Base-by-base conservation (phyloP, 2,888 invertebrate genomes). In the Entomobrya proxima region DNA sequence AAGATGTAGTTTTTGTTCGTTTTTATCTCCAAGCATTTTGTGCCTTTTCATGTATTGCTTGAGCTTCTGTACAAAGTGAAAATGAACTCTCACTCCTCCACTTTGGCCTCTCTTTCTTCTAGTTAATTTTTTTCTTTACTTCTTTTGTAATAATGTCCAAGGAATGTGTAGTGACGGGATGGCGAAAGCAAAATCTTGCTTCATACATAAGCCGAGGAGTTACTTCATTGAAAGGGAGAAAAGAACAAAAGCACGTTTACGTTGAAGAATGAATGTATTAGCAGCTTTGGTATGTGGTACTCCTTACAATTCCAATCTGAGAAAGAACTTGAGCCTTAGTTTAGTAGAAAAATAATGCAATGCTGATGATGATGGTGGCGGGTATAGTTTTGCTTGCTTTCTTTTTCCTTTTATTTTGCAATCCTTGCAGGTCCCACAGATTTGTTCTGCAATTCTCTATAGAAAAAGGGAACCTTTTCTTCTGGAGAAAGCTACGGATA, bases 51-150 rank as follows among this genome's bases (percentile, higher is more conserved):
- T 64, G 58, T 40, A 32, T 18, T 32, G 47, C 27, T n/a, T n/a
- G n/a, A 50, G 50, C 47, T 52, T 75, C 52, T 52, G 50, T 6
- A 52, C 52, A 75, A 75, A 75, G 74, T 52, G 74, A 75, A 75
- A 75, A 75, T 75, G 74, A 75, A 24, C 74, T 75, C 74, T 30
- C 50, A 50, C 74, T 40, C 37, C 61, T 30, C 18, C 72, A 18
- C 18, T 47, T 72, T 44, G 13, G 40, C 69, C n/a, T 37, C 4
- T 67, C 24, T 44, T 27, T 40, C 44, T 67, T 2, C 40, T 24
- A 32, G 32, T 30, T 11, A 50, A 27, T 32, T 50, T 50, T n/a
- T 75, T 52, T n/a, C 24, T 30, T 21, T 18, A 40, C n/a, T 69
- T 69, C 69, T 47, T 52, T 75, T 75, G 47, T 74, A 50, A 74